A percentile compares a stretch with the other conserved stretches of the same genome.
Conservation (phyloP, 2,797 vertebrate genomes). For the Tangara arthus region DNA sequence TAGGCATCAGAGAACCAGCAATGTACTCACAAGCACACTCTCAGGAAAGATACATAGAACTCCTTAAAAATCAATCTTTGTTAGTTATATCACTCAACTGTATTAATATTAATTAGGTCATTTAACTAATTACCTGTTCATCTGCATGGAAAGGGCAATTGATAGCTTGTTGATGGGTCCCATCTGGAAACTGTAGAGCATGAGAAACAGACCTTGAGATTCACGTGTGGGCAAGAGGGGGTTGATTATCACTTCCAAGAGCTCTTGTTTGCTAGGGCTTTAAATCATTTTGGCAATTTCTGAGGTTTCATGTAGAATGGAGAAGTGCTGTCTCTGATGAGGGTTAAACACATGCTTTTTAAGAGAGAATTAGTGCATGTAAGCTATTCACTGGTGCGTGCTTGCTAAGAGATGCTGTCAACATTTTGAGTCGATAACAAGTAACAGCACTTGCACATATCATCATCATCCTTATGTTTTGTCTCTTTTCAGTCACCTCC, state of each 20-base stretch:
- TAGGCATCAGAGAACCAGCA: not conserved
- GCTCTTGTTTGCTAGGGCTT: constrained; percentile 1
- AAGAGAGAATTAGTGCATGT: constrained; percentile 1
- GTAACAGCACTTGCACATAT: constrained; percentile 31
- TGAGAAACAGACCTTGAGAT: constrained; percentile 23
- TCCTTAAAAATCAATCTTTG: not conserved
- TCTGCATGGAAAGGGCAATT: not conserved
- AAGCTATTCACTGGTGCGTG: not conserved
- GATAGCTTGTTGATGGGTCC: constrained; percentile 18
- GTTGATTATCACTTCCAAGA: constrained; percentile 19
- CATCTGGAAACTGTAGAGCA: constrained; percentile 1
- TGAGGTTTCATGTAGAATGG: not conserved
- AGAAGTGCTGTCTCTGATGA: constrained; percentile 19
- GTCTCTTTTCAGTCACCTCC: constrained; percentile 2
- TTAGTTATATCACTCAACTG: not conserved
- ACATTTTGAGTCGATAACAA: constrained; percentile 23
- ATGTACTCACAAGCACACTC: not conserved
- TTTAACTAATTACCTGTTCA: constrained; percentile 43
- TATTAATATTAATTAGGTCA: constrained; percentile 56
- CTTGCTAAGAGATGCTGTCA: constrained; percentile 48
- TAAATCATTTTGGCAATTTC: constrained; percentile 25
- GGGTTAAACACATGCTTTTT: constrained; percentile 9
- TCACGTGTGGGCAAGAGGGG: not conserved
- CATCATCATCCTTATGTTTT: constrained; percentile 1
- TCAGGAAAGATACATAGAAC: not conserved